A percentile compares a stretch with the other conserved stretches of the same genome.
phyloP scores from a whole-genome alignment of 2,113 vertebrate genomes.

The Symphodus melops region DNA sequence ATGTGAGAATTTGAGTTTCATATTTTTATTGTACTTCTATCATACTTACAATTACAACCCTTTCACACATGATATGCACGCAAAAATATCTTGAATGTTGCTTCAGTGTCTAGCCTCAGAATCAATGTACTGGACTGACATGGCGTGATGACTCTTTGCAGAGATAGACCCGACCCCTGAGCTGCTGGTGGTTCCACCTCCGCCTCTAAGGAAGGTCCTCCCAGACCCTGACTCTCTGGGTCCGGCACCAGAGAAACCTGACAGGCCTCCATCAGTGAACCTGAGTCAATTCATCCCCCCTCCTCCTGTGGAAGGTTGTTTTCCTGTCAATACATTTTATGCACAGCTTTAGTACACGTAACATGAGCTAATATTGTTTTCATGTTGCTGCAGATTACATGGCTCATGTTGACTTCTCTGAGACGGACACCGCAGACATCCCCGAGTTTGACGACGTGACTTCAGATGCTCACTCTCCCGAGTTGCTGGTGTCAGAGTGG shows the following conservation, averaged over 20 bases:
- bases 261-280: conserved; percentile 65
- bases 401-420: conserved; percentile 40
- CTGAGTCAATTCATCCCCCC: conserved; percentile 47
- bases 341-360: not conserved
- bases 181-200: conserved; percentile 55
- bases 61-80: no score
- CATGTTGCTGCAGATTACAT: conserved; percentile 18
- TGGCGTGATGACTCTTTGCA: conserved; percentile 28
- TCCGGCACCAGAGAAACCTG: conserved; percentile 80
- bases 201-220: conserved; percentile 75
- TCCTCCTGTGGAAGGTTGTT: conserved; percentile 19
- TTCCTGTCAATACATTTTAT: not conserved
- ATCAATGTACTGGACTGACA: not conserved
- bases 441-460: conserved; percentile 38
- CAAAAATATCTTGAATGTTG: no score
- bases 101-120: no score
- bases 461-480: conserved; percentile 24
- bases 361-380: not conserved
- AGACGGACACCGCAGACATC: conserved; percentile 11
- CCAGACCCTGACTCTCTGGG: conserved; percentile 68
- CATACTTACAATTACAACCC: no score
- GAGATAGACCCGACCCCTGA: conserved; percentile 40
- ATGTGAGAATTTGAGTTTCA: no score
- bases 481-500: conserved; percentile 34
- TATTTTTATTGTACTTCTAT: no score